Evolutionary conservation across 2,888 invertebrate species (phyloP), one percentile per base, ranked within the genome.

Genomic region (Philaethria dido): DNA sequence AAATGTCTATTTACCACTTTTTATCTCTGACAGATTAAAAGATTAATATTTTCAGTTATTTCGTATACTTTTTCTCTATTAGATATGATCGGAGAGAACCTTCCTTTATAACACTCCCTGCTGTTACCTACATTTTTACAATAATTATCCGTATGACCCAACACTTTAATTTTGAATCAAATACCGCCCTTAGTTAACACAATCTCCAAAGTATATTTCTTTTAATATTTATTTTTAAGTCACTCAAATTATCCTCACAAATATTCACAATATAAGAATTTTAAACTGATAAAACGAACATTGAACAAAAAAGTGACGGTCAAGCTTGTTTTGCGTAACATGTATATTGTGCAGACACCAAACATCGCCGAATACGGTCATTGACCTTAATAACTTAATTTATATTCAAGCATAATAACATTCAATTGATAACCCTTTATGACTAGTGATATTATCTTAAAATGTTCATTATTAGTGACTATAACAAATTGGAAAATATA

Each of bases 341-440:
- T 66, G 62, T 63, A 66, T 63, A 69, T 45, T 62, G 59, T 50
- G 50, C 64, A 68, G 55, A 64, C 52, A 36, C 33, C 33, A 47
- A 54, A 45, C 66, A 62, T 66, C 65, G 64, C 74, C 68, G 62
- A 69, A 72, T 71, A 67, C 68, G 72, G 74, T 64, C 71, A 59
- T 66, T 62, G 71, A 64, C 72, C 71, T 63, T 66, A 73, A 69
- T 66, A 62, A 62, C 42, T 57, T 57, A 42, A 59, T 54, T 68
- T 68, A 68, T 57, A 52, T 63, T 61, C 55, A 45, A 59, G 4
- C 20, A n/a, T 39, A 55, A 67, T 20, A 62, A 39, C 42, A 42
- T 45, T 47, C 60, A 29, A 33, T 57, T 57, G 36, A 63, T 70
- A 70, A 70, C 68, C 62, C 61, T 68, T 48, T 68, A 44, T 36